Evolutionary conservation across 2,797 vertebrate species (phyloP).

Genomic region (Furcifer pardalis): DNA sequence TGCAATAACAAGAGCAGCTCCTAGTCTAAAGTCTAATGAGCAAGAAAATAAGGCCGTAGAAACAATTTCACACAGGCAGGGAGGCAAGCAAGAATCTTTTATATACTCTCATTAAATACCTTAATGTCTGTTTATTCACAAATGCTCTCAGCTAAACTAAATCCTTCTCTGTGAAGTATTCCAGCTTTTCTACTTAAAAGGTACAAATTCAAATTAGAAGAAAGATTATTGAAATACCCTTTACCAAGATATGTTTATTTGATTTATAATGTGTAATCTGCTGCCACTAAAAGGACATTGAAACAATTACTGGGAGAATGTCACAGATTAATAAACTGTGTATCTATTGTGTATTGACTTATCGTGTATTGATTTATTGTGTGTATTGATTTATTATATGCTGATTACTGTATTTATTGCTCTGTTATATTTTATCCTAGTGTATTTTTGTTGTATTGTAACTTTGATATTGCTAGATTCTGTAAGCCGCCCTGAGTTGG

Average conservation of each 20-base stretch:
- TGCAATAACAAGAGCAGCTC: constrained; percentile 55
- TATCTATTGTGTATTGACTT: too few relatives aligned
- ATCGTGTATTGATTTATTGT: too few relatives aligned
- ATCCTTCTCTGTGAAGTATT: constrained; percentile 9
- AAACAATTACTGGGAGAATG: constrained; percentile 13
- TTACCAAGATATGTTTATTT: not conserved
- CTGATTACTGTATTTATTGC: too few relatives aligned
- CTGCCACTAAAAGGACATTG: constrained; percentile 24
- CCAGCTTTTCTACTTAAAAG: constrained; percentile 2
- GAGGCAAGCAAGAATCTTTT: constrained; percentile 28
- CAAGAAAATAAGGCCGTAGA: constrained; percentile 35
- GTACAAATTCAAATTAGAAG: constrained; percentile 25
- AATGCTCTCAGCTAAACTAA: constrained; percentile 16
- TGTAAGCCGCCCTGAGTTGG: too few relatives aligned
- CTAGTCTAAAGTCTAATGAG: constrained; percentile 38
- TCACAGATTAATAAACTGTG: not conserved
- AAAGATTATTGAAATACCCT: not conserved
- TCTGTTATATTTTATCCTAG: too few relatives aligned
- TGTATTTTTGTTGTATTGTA: too few relatives aligned
- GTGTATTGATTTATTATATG: too few relatives aligned
- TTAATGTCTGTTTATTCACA: constrained; percentile 36
- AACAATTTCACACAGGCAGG: constrained; percentile 43
- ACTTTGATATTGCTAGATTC: too few relatives aligned
- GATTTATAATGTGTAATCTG: constrained; percentile 18
- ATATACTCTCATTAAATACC: constrained; percentile 24